A percentile compares a stretch with the other conserved stretches of the same genome.
phyloP scores from a whole-genome alignment of 2,888 invertebrate genomes.

The Cancer borealis region DNA sequence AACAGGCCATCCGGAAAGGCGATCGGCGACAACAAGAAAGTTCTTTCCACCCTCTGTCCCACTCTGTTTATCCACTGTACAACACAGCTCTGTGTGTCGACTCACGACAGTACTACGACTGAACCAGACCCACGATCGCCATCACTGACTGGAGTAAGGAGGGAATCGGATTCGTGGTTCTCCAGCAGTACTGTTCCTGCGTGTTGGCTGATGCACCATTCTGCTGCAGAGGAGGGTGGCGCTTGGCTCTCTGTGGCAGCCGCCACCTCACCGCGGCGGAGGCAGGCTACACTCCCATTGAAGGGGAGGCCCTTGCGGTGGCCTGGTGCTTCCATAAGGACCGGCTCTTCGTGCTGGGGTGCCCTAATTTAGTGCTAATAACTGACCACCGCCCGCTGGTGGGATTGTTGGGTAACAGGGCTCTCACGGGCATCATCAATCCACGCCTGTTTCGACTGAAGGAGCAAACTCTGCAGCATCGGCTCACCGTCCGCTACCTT shows the following conservation, averaged over 20 bases:
- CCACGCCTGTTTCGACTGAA: constrained; percentile 35
- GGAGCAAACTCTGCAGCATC: constrained; percentile 25
- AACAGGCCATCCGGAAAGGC: no score
- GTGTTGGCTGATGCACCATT: not conserved
- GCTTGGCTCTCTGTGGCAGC: constrained; percentile 36
- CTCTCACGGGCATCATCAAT: constrained; percentile 1
- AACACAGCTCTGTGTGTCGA: no score
- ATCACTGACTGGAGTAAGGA: constrained; percentile 58
- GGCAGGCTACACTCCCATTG: constrained; percentile 36
- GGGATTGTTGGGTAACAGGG: not conserved
- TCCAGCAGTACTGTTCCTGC: constrained; percentile 56
- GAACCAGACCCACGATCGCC: constrained; percentile 41
- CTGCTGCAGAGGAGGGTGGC: constrained; percentile 59
- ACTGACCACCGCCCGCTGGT: no score
- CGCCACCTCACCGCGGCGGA: not conserved
- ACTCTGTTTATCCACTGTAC: no score
- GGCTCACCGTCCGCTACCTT: constrained; percentile 47
- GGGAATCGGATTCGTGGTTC: constrained; percentile 48
- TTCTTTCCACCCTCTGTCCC: no score
- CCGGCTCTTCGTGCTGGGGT: constrained; percentile 14
- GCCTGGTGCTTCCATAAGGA: constrained; percentile 42
- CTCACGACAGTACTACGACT: no score
- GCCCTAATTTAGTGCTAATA: no score
- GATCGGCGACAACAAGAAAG: no score
- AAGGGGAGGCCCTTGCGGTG: constrained; percentile 55